Base-by-base conservation (phyloP, 2,888 invertebrate genomes). In the Drosophila prostipennis region DNA sequence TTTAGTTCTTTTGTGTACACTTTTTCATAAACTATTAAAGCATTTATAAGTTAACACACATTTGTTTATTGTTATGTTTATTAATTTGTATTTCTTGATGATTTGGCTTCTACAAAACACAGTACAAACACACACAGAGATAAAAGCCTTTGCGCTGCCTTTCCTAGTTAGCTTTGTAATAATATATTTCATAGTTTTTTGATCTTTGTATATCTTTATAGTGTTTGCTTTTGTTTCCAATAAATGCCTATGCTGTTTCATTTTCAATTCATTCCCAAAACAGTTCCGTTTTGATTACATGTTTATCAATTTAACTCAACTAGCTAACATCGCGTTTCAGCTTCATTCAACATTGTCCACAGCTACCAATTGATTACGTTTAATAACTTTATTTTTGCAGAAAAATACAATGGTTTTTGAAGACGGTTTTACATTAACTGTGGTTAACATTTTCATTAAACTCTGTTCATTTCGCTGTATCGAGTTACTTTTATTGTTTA, bases 401-500 rank as follows among this genome's bases (percentile, higher is more conserved):
- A 58, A 68, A 71, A 71, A 58, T 58, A 69, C 59, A 71, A 46
- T 53, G 16, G 40, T 55, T 71, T 59, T 70, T 82, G 65, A 77
- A 82, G 82, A 82, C 82, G 82, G 87, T 68, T 87, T 78, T 53
- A 55, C 46, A 61, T 80, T 76, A 77, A 72, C 59, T 74, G 74
- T 67, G 63, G 73, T 80, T 79, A 77, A 80, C 75, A 72, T 72
- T 80, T 61, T 58, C 46, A 65, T 58, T 51, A 73, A 59, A 57
- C 67, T 65, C 65, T 72, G 37, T 72, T 52, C 64, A 73, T 80
- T 88, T 84, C 88, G 88, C 88, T 84, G 88, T 84, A 80, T 84
- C 80, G 83, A 78, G 79, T 84, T 83, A 82, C 87, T 68, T 76
- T 84, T 84, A 84, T 84, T 88, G 88, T 84, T 87, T 65, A 74